Base-by-base conservation (phyloP, 2,113 vertebrate species). In the Kobus ellipsiprymnus region DNA sequence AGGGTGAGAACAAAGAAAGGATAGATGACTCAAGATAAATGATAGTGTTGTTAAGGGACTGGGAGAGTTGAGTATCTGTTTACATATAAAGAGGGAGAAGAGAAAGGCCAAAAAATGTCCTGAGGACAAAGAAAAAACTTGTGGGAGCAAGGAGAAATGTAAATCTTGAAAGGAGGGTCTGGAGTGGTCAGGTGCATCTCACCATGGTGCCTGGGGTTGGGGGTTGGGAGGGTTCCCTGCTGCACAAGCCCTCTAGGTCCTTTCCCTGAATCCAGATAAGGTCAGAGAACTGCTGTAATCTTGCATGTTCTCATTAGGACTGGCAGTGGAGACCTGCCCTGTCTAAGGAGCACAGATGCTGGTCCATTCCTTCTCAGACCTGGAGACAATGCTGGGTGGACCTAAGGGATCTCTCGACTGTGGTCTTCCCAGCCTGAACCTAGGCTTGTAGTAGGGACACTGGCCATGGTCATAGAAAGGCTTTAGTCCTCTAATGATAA, bases 291-390 rank as follows among this genome's bases (percentile, higher is more conserved):
- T 55, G 48, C 40, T 52, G 2, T 60, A 27, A 3, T 81, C 23
- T 82, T 80, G 21, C 46, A 7, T 25, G 50, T 77, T 60, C n/a
- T 2, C 50, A 14, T 90, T 44, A 54, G 81, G 81, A 62, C 13
- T 36, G 50, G 74, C 40, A 71, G 54, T 59, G 29, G 52, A 67
- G 82, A 16, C 33, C 33, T 11, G 7, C 3, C 17, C 19, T 1
- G 3, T 29, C 6, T 30, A n/a, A 67, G 50, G 17, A 36, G 16
- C 2, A 25, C 0, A 0, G 23, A 7, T 74, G 16, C 59, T 0
- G 0, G 52, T 40, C 78, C 23, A 71, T 71, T 23, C 40, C 2
- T 1, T 14, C 59, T 82, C 4, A 5, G 46, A 74, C 85, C 71
- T 81, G n/a, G 33, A 94, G 62, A 16, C 6, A 11, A n/a, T 77